Base-by-base conservation (phyloP, 1,140 invertebrate species). In the Drosophila guanche region DNA sequence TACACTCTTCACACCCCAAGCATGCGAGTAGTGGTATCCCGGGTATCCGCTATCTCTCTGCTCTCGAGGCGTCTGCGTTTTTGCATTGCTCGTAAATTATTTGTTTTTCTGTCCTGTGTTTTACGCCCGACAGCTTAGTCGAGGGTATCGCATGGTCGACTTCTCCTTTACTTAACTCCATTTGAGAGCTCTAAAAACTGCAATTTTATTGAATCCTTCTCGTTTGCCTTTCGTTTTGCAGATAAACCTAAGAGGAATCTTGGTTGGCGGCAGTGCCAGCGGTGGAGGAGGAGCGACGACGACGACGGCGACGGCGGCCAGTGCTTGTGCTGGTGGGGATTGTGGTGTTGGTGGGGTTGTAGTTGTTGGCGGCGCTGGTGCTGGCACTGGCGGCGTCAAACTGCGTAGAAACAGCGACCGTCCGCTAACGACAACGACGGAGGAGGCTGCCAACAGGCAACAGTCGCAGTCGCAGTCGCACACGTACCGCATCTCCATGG, bases 401-500 rank as follows among this genome's bases (percentile, higher is more conserved):
- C 51, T 90, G 74, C 89, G 89, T 46, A 89, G 74, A 50, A 70
- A 76, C 20, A 84, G 80, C 55, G 89, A 90, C 61, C 77, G 89
- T 56, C 71, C 73, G 25, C 46, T 83, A 23, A 76, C 78, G 16
- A 45, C 70, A 22, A 29, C 68, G 22, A 58, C 67, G 54, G 41
- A 57, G 16, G 65, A 71, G n/a, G 72, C 65, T 16, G 71, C 27
- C 8, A 27, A 7, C 51, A 63, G 47, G 22, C 54, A 58, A 45
- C 61, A 75, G 51, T 73, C 89, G 54, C 61, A 75, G 51, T 73
- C 89, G 54, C 61, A 75, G 51, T 73, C 89, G 22, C 85, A 90
- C 54, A 85, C 81, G 10, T 97, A 97, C 92, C 93, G 97, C 76
- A 97, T 98, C 91, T 97, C 96, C 25, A 97, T 97, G 96, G 97